Evolutionary conservation across 1,140 invertebrate genomes (phyloP).

Genomic region (Spodoptera frugiperda): DNA sequence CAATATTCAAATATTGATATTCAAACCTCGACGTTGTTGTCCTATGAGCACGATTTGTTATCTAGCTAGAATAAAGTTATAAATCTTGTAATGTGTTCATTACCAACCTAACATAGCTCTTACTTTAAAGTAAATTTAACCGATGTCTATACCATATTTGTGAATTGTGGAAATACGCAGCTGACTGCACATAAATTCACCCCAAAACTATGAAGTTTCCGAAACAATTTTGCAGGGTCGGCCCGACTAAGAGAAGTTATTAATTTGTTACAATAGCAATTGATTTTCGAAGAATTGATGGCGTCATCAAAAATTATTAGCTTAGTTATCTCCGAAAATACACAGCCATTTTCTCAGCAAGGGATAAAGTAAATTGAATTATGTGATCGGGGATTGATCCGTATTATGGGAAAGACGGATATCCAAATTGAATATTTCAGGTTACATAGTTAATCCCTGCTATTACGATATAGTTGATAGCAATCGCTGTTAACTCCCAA

Average conservation of each 20-base stretch:
- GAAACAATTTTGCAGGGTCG: slow-evolving; percentile 2
- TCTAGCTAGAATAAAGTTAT: not conserved
- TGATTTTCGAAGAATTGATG: slow-evolving; percentile 68
- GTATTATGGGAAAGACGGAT: slow-evolving; percentile 62
- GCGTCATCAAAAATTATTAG: slow-evolving; percentile 75
- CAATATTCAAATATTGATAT: slow-evolving; percentile 20
- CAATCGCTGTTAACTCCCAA: not conserved
- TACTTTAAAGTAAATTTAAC: not conserved
- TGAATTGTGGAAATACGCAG: not conserved
- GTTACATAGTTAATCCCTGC: slow-evolving; percentile 30
- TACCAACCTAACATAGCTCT: no score
- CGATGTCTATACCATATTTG: slow-evolving; percentile 7
- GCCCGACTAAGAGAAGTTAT: slow-evolving; percentile 24
- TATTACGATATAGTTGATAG: slow-evolving; percentile 26
- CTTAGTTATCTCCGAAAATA: slow-evolving; percentile 72
- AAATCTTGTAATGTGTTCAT: not conserved
- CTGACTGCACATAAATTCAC: slow-evolving; percentile 28
- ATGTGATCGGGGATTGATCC: slow-evolving; percentile 72
- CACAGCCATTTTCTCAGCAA: slow-evolving; percentile 71
- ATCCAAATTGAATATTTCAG: slow-evolving; percentile 55
- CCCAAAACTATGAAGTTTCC: slow-evolving; percentile 8
- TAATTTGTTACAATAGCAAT: slow-evolving; percentile 47
- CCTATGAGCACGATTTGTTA: slow-evolving; percentile 11
- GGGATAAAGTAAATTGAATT: slow-evolving; percentile 80
- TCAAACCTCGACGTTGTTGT: not conserved